These are phyloP conservation scores for Heliconius aoede DNA, from an alignment of 2,888 invertebrate genomes.

Conservation along the genomic window DNA sequence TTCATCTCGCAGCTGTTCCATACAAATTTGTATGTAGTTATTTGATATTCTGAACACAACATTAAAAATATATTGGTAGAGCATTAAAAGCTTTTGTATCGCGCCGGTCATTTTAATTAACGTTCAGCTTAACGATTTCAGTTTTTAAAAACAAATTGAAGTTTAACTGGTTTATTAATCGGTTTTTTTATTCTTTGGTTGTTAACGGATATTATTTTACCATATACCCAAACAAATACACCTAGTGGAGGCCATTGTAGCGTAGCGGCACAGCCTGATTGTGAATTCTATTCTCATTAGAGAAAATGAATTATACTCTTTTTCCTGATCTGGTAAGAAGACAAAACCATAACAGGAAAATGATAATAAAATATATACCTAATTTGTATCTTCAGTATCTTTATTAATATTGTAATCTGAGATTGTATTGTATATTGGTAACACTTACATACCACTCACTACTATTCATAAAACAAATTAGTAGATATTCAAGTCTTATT, in stretches of 20 bases:
- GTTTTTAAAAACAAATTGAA: constrained; percentile 4
- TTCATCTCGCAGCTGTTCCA: background rate
- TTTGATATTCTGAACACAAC: constrained; percentile 17
- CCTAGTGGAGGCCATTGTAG: background rate
- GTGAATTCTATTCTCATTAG: background rate
- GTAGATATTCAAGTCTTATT: too few species aligned
- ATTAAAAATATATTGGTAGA: constrained; percentile 20
- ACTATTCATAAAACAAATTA: too few species aligned
- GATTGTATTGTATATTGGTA: too few species aligned
- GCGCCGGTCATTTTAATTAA: constrained; percentile 13
- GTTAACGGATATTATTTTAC: background rate
- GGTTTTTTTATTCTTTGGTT: background rate
- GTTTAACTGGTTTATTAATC: background rate
- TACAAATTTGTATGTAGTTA: constrained; percentile 18
- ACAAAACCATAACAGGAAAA: background rate
- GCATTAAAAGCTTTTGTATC: constrained; percentile 22
- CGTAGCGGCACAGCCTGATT: background rate
- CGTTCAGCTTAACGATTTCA: constrained; percentile 5
- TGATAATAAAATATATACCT: too few species aligned
- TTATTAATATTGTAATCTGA: too few species aligned
- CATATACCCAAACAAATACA: background rate
- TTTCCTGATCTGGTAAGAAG: background rate
- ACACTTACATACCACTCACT: too few species aligned
- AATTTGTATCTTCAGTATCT: too few species aligned
- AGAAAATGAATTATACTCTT: background rate